These are phyloP conservation scores for Todus mexicanus DNA, from an alignment of 2,797 vertebrate genomes.

Conservation along the genomic window DNA sequence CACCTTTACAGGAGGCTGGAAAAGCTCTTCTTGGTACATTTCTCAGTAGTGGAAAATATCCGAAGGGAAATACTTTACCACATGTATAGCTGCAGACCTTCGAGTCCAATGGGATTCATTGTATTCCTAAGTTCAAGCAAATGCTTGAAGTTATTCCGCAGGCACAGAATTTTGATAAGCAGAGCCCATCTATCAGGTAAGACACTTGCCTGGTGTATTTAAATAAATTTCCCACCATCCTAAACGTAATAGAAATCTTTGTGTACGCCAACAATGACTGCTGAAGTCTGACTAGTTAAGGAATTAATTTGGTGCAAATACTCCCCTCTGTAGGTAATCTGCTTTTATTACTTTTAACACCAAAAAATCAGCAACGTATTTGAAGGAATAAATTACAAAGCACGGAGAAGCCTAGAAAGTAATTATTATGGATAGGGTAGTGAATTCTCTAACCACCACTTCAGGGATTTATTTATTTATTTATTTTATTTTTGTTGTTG, in stretches of 20 bases:
- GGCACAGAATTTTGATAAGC: background rate
- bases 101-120: background rate
- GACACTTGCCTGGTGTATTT: background rate
- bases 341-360: background rate
- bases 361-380: constrained; percentile 4
- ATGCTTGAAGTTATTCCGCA: background rate
- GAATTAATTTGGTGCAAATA: background rate
- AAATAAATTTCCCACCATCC: background rate
- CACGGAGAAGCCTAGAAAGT: background rate
- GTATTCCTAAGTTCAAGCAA: background rate
- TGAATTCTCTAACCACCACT: background rate
- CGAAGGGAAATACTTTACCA: background rate
- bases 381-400: constrained; percentile 18
- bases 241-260: background rate
- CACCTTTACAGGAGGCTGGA: background rate
- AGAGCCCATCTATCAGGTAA: background rate
- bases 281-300: background rate
- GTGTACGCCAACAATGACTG: background rate
- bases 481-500: background rate
- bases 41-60: background rate
- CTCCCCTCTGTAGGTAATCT: background rate
- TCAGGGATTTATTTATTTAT: too few species aligned
- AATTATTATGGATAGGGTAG: background rate
- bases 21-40: background rate
- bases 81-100: rapidly evolving